Conservation (phyloP, 2,113 vertebrate genomes). For the Melanocharis versteri region DNA sequence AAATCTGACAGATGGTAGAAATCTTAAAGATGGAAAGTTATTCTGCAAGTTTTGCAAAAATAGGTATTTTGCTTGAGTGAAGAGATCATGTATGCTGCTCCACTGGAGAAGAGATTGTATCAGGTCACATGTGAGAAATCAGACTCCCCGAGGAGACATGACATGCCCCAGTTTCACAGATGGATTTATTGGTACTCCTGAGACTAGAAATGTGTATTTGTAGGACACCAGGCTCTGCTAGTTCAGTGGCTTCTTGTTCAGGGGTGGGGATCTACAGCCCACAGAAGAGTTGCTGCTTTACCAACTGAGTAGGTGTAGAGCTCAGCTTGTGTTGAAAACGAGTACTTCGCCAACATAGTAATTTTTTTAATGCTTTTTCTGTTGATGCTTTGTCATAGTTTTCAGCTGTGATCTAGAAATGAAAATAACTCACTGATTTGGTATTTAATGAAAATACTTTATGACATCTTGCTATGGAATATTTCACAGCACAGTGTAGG, state of each 20-base stretch:
- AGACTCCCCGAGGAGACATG: not conserved
- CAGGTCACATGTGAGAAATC: not conserved
- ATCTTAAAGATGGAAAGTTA: not conserved
- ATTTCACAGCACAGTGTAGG: not conserved
- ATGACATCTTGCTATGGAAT: not conserved
- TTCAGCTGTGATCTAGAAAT: not conserved
- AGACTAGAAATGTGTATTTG: not conserved
- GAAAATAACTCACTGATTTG: not conserved
- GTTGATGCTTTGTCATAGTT: not conserved
- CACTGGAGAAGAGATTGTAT: not conserved
- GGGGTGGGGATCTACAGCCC: not conserved
- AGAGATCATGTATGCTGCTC: not conserved
- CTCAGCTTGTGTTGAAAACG: not conserved
- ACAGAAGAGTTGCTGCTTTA: not conserved
- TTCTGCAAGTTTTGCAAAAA: not conserved
- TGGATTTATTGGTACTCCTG: not conserved
- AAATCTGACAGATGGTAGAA: not conserved
- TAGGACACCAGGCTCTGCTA: not conserved
- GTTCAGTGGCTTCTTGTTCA: not conserved
- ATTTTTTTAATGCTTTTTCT: not conserved
- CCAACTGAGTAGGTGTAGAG: not conserved
- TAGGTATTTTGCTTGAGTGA: not conserved
- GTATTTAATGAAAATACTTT: not conserved
- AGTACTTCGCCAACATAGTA: not conserved
- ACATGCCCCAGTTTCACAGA: not conserved